These are phyloP conservation scores for Brachirus orientalis DNA, from an alignment of 2,113 vertebrate genomes.

Conservation along the genomic window DNA sequence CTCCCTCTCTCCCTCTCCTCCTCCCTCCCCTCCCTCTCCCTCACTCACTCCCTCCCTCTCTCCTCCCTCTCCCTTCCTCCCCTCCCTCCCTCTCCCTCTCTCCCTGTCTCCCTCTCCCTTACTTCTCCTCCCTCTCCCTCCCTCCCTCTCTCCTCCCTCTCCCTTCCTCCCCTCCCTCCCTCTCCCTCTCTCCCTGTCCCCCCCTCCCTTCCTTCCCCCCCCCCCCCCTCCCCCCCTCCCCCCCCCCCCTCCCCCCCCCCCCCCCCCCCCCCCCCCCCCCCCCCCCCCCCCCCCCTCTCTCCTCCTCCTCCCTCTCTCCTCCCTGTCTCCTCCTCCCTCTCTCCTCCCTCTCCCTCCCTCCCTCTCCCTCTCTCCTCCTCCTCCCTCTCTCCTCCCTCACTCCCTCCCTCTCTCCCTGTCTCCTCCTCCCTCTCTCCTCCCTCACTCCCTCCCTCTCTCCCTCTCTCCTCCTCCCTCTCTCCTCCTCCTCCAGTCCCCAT, in stretches of 20 bases:
- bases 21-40: neutral
- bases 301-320: too few relatives aligned
- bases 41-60: too few relatives aligned
- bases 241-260: too few relatives aligned
- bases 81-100: neutral
- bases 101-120: too few relatives aligned
- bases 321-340: too few relatives aligned
- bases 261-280: too few relatives aligned
- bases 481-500: conserved; percentile 39
- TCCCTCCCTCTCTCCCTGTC: neutral
- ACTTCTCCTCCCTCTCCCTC: conserved; percentile 12
- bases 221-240: too few relatives aligned
- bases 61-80: conserved; percentile 12
- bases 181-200: neutral
- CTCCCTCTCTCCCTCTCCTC: conserved; percentile 7
- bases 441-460: neutral
- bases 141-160: neutral
- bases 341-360: too few relatives aligned
- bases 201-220: conserved; percentile 8
- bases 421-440: conserved; percentile 7
- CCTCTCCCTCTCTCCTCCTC: too few relatives aligned
- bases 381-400: too few relatives aligned
- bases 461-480: neutral
- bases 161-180: conserved; percentile 9
- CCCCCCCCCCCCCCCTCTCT: too few relatives aligned